Conservation (phyloP, 2,113 vertebrate genomes). For the Riparia riparia region DNA sequence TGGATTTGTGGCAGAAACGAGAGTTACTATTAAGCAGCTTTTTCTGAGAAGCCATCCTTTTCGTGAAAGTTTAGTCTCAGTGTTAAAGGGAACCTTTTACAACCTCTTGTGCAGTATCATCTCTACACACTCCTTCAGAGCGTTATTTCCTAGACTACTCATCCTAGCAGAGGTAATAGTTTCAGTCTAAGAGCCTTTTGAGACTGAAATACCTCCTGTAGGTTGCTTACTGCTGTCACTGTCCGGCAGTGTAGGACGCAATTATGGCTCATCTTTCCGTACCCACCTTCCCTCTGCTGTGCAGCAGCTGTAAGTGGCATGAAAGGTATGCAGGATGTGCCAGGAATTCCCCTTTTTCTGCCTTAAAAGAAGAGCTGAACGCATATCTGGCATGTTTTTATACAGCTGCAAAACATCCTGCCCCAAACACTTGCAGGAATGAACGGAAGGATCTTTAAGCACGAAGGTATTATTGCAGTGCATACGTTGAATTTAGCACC, state of each 20-base stretch:
- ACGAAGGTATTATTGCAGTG: neutral
- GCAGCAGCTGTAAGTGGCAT: neutral
- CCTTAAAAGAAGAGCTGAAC: neutral
- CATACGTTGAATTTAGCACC: neutral
- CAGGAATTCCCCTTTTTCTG: neutral
- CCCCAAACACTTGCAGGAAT: neutral
- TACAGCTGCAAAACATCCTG: neutral
- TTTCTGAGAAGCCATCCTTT: neutral
- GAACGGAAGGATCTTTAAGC: neutral
- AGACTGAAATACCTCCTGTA: neutral
- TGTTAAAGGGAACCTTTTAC: neutral
- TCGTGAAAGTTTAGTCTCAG: neutral
- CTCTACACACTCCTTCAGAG: neutral
- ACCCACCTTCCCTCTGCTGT: neutral
- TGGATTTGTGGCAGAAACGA: neutral
- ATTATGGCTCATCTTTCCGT: neutral
- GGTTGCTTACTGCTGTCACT: neutral
- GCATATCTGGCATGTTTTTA: neutral
- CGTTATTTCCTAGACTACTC: neutral
- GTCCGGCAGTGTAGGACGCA: neutral
- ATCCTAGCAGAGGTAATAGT: neutral
- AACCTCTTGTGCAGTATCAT: neutral
- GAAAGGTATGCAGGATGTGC: neutral
- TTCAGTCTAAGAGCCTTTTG: neutral
- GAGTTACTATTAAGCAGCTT: neutral